Evolutionary conservation across 2,113 vertebrate species (phyloP).

Genomic region (Pelmatolapia mariae): DNA sequence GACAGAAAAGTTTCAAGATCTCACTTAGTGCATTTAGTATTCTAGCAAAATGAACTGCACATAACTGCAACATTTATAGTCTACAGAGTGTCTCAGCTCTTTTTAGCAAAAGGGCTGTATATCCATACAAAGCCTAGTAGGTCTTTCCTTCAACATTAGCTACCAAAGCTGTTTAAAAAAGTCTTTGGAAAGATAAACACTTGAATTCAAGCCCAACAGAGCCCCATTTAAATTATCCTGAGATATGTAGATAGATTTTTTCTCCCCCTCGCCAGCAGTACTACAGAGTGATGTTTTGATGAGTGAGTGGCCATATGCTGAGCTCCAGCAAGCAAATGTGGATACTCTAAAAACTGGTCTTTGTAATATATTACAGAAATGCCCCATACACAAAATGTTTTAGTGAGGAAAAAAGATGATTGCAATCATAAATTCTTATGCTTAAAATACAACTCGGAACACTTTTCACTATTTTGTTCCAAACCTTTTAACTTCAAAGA

Average conservation of each 20-base stretch:
- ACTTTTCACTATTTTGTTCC: neutral
- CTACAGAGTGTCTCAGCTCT: neutral
- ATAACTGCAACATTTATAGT: neutral
- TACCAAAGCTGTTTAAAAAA: neutral
- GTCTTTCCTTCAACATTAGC: neutral
- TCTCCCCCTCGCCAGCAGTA: neutral
- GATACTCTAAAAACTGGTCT: neutral
- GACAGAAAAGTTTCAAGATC: neutral
- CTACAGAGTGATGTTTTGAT: neutral
- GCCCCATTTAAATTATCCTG: neutral
- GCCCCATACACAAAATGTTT: neutral
- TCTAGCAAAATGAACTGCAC: neutral
- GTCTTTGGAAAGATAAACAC: neutral
- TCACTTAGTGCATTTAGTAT: neutral
- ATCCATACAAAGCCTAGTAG: neutral
- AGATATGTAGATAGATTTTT: neutral
- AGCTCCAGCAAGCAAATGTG: neutral
- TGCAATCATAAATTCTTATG: neutral
- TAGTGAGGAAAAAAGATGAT: neutral
- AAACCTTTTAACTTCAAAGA: neutral
- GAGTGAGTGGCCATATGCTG: neutral
- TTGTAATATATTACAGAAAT: neutral
- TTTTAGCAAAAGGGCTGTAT: neutral
- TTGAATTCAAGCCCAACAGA: neutral
- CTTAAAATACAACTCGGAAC: neutral